These are phyloP conservation scores for Drosophila emarginata DNA, from an alignment of 2,888 invertebrate genomes.

Conservation along the genomic window DNA sequence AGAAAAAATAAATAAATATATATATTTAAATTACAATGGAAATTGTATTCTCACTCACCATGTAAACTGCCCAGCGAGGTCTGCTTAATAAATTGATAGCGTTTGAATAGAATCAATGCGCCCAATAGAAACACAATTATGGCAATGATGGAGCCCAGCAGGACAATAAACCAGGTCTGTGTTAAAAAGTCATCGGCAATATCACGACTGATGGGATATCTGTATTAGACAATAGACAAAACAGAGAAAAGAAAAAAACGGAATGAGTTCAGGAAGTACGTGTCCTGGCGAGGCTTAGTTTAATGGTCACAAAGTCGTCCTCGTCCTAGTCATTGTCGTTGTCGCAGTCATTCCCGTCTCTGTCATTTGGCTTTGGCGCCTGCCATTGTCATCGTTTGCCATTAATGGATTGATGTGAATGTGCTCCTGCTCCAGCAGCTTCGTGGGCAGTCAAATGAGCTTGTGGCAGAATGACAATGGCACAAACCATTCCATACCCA, in stretches of 20 bases:
- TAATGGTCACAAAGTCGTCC: slow-evolving; percentile 58
- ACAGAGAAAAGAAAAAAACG: slow-evolving; percentile 23
- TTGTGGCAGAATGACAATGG: slow-evolving; percentile 37
- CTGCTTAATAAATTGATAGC: slow-evolving; percentile 88
- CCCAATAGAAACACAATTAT: slow-evolving; percentile 92
- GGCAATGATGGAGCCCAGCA: slow-evolving; percentile 92
- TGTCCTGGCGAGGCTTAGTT: slow-evolving; percentile 69
- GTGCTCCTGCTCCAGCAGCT: slow-evolving; percentile 26
- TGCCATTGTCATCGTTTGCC: slow-evolving; percentile 70
- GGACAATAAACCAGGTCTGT: slow-evolving; percentile 95
- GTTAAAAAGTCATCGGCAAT: slow-evolving; percentile 89
- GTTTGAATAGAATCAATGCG: slow-evolving; percentile 90
- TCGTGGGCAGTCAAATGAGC: slow-evolving; percentile 71
- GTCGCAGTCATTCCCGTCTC: slow-evolving; percentile 32
- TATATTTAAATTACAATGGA: slow-evolving; percentile 44
- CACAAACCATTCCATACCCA: slow-evolving; percentile 34
- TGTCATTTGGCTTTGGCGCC: slow-evolving; percentile 4
- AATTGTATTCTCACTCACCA: slow-evolving; percentile 76
- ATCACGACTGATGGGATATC: slow-evolving; percentile 83
- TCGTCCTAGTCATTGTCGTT: slow-evolving; percentile 4
- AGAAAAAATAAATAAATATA: slow-evolving; percentile 15
- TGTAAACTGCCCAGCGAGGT: slow-evolving; percentile 85
- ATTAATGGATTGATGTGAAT: slow-evolving; percentile 77
- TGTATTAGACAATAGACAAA: slow-evolving; percentile 40
- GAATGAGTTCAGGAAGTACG: slow-evolving; percentile 62